These are phyloP conservation scores for Decapterus maruadsi DNA, from an alignment of 2,797 vertebrate species.

Conservation along the genomic window DNA sequence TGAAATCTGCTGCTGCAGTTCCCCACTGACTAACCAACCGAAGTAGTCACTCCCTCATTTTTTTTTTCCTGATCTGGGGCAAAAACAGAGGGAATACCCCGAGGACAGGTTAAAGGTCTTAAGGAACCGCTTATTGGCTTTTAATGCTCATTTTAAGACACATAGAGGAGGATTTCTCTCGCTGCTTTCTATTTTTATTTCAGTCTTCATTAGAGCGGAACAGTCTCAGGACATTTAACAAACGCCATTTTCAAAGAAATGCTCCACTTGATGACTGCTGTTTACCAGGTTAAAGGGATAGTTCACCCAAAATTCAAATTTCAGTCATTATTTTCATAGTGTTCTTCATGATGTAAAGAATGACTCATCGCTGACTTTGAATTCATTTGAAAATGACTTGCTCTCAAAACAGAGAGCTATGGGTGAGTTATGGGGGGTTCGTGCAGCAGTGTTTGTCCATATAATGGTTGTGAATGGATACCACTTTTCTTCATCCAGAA, in stretches of 20 bases:
- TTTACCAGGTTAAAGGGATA: conserved; percentile 56
- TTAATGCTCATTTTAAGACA: conserved; percentile 75
- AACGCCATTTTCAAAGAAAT: conserved; percentile 36
- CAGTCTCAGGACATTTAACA: conserved; percentile 45
- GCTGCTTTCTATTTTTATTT: conserved; percentile 64
- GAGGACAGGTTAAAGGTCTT: conserved; percentile 76
- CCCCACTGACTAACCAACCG: conserved; percentile 70
- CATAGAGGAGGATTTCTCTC: conserved; percentile 38
- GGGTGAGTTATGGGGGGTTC: no score
- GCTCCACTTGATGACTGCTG: conserved; percentile 20
- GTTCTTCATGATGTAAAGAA: no score
- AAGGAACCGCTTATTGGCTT: conserved; percentile 67
- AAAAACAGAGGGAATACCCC: conserved; percentile 68
- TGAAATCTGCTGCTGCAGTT: conserved; percentile 68
- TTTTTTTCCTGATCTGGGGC: conserved; percentile 54
- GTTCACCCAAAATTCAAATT: no score
- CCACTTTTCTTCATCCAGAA: no score
- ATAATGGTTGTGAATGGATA: no score
- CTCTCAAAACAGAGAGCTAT: no score
- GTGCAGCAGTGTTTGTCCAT: no score
- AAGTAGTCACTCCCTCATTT: conserved; percentile 64
- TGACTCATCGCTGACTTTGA: no score
- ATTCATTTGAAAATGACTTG: no score
- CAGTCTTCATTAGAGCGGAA: conserved; percentile 52
- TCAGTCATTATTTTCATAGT: no score